These are phyloP conservation scores for Cybosia mesomella DNA, from an alignment of 2,888 invertebrate species.

Conservation along the genomic window DNA sequence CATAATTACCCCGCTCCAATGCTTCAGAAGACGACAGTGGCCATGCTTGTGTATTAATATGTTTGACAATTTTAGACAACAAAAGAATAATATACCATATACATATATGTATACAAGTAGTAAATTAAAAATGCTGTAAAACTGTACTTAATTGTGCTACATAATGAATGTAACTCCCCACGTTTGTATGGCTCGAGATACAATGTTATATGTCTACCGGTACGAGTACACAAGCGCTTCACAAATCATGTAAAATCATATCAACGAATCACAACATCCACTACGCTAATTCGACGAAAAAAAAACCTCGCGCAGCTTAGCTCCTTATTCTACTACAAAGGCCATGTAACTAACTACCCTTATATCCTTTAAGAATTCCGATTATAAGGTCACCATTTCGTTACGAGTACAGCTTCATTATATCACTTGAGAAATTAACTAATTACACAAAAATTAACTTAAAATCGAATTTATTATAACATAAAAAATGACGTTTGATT, in stretches of 20 bases:
- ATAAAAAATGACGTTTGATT: slow-evolving; percentile 67
- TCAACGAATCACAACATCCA: slow-evolving; percentile 71
- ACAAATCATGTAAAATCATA: slow-evolving; percentile 64
- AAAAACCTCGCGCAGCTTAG: slow-evolving; percentile 73
- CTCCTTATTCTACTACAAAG: slow-evolving; percentile 79
- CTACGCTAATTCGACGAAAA: slow-evolving; percentile 70
- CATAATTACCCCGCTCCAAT: slow-evolving; percentile 34
- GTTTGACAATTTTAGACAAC: slow-evolving; percentile 61
- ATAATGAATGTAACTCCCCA: slow-evolving; percentile 65
- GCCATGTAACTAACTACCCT: slow-evolving; percentile 84
- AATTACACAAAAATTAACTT: slow-evolving; percentile 73
- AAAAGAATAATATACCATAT: slow-evolving; percentile 58
- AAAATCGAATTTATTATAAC: slow-evolving; percentile 62
- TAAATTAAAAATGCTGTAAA: slow-evolving; percentile 62
- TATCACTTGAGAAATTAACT: slow-evolving; percentile 84
- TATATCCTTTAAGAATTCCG: slow-evolving; percentile 84
- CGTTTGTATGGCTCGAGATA: slow-evolving; percentile 68
- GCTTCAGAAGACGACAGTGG: neutral
- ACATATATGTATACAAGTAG: slow-evolving; percentile 46
- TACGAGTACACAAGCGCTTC: slow-evolving; percentile 60
- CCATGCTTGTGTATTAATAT: slow-evolving; percentile 57
- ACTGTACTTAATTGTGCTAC: slow-evolving; percentile 66
- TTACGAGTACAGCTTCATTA: slow-evolving; percentile 79
- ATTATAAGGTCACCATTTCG: slow-evolving; percentile 84
- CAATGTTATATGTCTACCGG: slow-evolving; percentile 57